Percentiles rank a stretch among this genome's conserved stretches.
Evolutionary conservation across 2,113 vertebrate genomes (phyloP).

Genomic region (Rhinolophus sinicus): DNA sequence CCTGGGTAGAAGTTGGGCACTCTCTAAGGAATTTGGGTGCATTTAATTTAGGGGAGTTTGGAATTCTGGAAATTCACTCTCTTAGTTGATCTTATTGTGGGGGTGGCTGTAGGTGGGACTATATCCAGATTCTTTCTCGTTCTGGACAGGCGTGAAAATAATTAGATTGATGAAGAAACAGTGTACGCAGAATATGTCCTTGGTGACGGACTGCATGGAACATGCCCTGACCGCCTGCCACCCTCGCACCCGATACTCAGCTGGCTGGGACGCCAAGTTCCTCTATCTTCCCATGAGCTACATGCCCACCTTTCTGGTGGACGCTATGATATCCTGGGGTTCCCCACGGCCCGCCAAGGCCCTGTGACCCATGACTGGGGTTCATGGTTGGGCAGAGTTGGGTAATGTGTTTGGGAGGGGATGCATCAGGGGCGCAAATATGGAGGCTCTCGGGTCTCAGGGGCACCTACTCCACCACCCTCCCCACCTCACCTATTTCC

Average conservation of each 20-base stretch:
- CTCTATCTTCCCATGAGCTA: constrained; percentile 89
- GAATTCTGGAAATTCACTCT: background rate
- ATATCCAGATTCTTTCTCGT: background rate
- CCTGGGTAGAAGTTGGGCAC: no score
- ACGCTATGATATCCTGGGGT: accelerated
- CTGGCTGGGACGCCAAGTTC: constrained; percentile 91
- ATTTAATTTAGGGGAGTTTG: no score
- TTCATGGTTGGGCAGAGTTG: background rate
- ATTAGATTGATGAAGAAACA: accelerated
- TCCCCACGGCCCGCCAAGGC: background rate
- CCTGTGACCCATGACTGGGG: background rate
- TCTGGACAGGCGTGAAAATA: background rate
- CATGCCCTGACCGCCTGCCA: constrained; percentile 88
- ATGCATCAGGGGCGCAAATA: background rate
- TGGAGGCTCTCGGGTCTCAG: no score
- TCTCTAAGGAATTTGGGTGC: no score
- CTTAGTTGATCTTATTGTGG: background rate
- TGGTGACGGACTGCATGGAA: constrained; percentile 89
- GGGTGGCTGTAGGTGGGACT: accelerated
- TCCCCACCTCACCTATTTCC: no score
- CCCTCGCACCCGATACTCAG: constrained; percentile 87
- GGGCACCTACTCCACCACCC: no score
- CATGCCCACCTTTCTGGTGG: constrained; percentile 40
- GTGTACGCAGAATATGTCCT: background rate
- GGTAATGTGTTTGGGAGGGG: no score